phyloP scores from a whole-genome alignment of 2,113 vertebrate genomes.

The mouse (Mus musculus) region GRCm39 chr11:32887001-32887500 shows the following conservation, averaged over 20 bases:
- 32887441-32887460: neutral
- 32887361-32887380: neutral
- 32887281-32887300: neutral
- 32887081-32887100: neutral
- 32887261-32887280: slow-evolving; percentile 66
- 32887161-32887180: slow-evolving; percentile 16
- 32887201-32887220: slow-evolving; percentile 23
- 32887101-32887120: neutral
- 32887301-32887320: neutral
- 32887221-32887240: slow-evolving; percentile 51
- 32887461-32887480: neutral
- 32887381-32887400: neutral
- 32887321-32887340: rapidly evolving
- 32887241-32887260: slow-evolving; percentile 43
- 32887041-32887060: neutral
- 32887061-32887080: rapidly evolving
- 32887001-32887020: rapidly evolving
- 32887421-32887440: neutral
- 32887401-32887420: neutral
- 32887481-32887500: neutral
- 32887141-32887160: neutral
- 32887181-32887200: neutral
- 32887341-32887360: neutral
- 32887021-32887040: neutral
- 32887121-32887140: neutral